Evolutionary conservation across 2,797 vertebrate genomes (phyloP), one percentile per base, ranked within the genome.

Genomic region (Nasua narica): DNA sequence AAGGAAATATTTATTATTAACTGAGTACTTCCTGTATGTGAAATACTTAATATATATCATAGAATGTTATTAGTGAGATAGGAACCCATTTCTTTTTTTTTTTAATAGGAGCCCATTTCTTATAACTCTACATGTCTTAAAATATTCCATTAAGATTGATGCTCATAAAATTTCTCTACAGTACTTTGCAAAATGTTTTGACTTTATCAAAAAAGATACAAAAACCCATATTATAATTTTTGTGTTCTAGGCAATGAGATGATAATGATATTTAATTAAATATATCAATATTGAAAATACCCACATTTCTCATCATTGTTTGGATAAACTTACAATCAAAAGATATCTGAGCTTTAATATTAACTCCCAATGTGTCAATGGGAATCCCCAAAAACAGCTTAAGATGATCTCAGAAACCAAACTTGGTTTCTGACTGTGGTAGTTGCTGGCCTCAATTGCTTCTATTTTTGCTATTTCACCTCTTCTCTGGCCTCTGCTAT

Each of bases 401-500:
- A 76, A 35, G 43, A 69, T 27, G 16, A 87, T 32, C 40, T 91
- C 79, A 48, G 81, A 88, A 83, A 85, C 58, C 27, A 72, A 96
- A 70, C 12, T 48, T 72, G 37, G n/a, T 37, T 79, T 78, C 50
- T 92, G 50, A 14, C 23, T 91, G 23, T 54, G 25, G 37, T 79
- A 93, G 58, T 23, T 46, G 5, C 18, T 93, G 11, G 14, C 48
- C n/a, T 78, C 43, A 32, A 5, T 25, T 90, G 62, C 27, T 97
- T 95, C 95, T 95, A 90, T 94, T 96, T 97, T 97, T 94, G 52
- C n/a, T n/a, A 52, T 67, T 82, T 93, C 14, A 15, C 54, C 12
- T 88, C 95, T 84, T 94, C 32, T 52, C 18, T 92, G 43, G 5
- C 76, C 60, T 83, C 56, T 93, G 52, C 6, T 79, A 52, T 62